Base-by-base conservation (phyloP, 2,888 invertebrate genomes). In the Stenotaenia linearis region DNA sequence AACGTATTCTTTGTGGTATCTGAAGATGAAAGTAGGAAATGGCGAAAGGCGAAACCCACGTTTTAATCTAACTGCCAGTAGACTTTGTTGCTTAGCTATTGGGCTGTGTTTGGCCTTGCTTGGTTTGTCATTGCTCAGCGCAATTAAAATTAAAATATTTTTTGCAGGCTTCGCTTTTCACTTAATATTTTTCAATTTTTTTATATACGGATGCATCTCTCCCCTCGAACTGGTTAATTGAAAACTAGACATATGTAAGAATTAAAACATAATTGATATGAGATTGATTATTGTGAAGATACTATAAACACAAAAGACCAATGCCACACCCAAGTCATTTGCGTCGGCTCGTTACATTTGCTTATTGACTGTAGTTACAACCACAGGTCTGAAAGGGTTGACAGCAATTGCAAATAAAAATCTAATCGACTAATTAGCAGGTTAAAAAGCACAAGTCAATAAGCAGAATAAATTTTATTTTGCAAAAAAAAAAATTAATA, bases 311-410 rank as follows among this genome's bases (percentile, higher is more conserved):
- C 69, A 69, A 69, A 69, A 69, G 69, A 69, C 69, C 10, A 4
- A 28, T 12, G 25, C 69, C 69, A 69, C 69, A 69, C 69, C 69
- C 69, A 69, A 69, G 69, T 69, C 69, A 69, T 69, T 69, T 69
- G 69, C 69, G 23, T 28, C 69, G 25, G 69, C 69, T 28, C 69
- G 28, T 69, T 28, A 69, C 69, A 69, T 69, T 69, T 69, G 69
- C 69, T 69, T 69, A 69, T 69, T 28, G 69, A 69, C 69, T 69
- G 69, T 28, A 69, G 28, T 25, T 69, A 69, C 69, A 69, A 69
- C 28, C 28, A n/a, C 12, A 10, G 69, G 6, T 69, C 25, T 28
- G 25, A 69, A 45, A 18, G 45, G 45, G 45, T 45, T 45, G 45
- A 45, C 45, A 45, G n/a, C n/a, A 12, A n/a, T 18, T 45, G 45